These are phyloP conservation scores for Agelas oroides DNA, from an alignment of 37 sponge, comb jelly and placozoan species.

Conservation along the genomic window DNA sequence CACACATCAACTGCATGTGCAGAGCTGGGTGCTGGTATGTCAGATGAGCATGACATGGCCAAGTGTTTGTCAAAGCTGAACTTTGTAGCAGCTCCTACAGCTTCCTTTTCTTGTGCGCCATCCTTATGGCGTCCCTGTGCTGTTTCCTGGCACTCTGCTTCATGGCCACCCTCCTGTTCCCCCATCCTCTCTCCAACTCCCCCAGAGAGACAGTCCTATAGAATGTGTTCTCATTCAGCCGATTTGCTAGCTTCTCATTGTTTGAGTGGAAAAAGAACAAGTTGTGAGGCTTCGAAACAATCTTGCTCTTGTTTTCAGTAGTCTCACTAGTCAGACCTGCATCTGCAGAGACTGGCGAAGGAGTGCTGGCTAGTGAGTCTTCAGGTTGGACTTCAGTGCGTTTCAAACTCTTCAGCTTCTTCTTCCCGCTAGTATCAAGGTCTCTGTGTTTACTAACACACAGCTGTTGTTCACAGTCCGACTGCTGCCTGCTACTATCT, in stretches of 20 bases:
- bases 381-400: no score
- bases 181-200: constrained; percentile 55
- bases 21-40: no score
- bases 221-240: constrained; percentile 48
- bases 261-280: constrained; percentile 70
- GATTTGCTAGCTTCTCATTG: constrained; percentile 16
- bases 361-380: not conserved
- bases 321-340: no score
- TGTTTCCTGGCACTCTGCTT: constrained; percentile 48
- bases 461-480: not conserved
- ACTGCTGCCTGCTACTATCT: not conserved
- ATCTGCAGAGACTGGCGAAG: no score
- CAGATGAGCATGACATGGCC: no score
- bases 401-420: no score
- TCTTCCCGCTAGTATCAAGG: no score
- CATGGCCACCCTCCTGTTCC: constrained; percentile 29
- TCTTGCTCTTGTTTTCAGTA: not conserved
- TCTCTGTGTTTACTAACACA: not conserved
- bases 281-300: not conserved
- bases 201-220: constrained; percentile 31
- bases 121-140: constrained; percentile 26
- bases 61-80: no score
- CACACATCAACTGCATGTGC: no score
- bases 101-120: not conserved
- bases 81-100: no score